Evolutionary conservation across 2,113 vertebrate species (phyloP), one percentile per base, ranked within the genome.

Genomic region (Pandion haliaetus): DNA sequence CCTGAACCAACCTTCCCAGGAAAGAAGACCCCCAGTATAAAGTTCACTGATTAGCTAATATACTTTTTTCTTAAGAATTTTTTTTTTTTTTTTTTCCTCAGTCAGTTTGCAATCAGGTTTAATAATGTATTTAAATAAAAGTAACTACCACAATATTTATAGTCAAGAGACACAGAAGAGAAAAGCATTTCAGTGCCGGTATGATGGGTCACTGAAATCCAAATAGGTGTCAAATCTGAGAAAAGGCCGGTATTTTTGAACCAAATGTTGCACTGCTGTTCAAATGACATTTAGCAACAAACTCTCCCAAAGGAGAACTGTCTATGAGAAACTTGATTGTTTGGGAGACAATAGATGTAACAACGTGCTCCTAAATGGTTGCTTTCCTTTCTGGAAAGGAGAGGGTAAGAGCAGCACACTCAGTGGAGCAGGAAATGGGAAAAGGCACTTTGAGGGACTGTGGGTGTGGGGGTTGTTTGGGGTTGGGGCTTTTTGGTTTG

Each of bases 71-170:
- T 88, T 86, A 91, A 32, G 42, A 62, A 58, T 54, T 44, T 1
- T 54, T 10, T 19, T 54, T 20, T 28, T 31, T 17, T 32, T 19
- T 19, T 66, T 94, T 87, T 17, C 92, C 50, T 92, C 72, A 82
- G 67, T 83, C 73, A 90, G 70, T 95, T 96, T 97, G 15, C 50
- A 88, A 79, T 96, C 78, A 90, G 16, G 58, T 76, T 97, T 95
- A 97, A 95, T 96, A 90, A 94, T 57, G 58, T 78, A 76, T 94
- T 97, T 96, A 95, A 96, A 85, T 86, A 90, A 84, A 96, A 96
- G 61, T 93, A 66, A 49, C 86, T 94, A 71, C 69, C 86, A 90
- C 93, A 88, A 73, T 95, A 76, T 91, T 70, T 94, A 14, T 67
- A 87, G 85, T 67, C 54, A 87, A 72, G 28, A 93, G 90, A 73